These are phyloP conservation scores for Mus minutoides DNA, from an alignment of 2,797 vertebrate species.

Conservation along the genomic window DNA sequence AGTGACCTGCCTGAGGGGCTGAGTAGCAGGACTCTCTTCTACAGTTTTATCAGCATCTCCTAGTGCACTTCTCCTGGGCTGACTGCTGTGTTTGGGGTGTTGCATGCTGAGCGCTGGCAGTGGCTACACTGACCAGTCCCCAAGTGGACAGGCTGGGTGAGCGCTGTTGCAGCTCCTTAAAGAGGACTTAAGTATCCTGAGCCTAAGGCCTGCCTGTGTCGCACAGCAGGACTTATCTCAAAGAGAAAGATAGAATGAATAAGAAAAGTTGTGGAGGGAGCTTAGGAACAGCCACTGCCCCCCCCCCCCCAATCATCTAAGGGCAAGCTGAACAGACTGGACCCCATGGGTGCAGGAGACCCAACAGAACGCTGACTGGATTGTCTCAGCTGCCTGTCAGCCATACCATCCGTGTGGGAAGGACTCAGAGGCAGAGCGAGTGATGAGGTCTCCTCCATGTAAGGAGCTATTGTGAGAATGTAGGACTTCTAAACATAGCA, in stretches of 20 bases:
- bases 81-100: background rate
- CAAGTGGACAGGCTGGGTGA: background rate
- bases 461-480: background rate
- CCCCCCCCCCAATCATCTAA: background rate
- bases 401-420: background rate
- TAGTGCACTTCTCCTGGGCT: no score
- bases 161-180: background rate
- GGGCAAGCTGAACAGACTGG: background rate
- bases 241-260: background rate
- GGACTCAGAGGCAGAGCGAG: background rate
- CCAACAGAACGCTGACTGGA: background rate
- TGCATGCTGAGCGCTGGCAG: background rate
- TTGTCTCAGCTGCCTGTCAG: background rate
- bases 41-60: background rate
- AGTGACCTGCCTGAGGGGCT: no score
- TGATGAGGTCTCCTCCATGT: background rate
- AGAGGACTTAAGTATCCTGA: background rate
- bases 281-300: background rate
- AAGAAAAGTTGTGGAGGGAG: background rate
- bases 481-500: background rate
- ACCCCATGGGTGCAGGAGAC: background rate
- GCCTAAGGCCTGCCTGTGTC: background rate
- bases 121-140: background rate
- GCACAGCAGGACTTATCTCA: background rate
- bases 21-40: background rate